These are phyloP conservation scores for Pitta sordida DNA, from an alignment of 2,113 vertebrate genomes.

Conservation along the genomic window DNA sequence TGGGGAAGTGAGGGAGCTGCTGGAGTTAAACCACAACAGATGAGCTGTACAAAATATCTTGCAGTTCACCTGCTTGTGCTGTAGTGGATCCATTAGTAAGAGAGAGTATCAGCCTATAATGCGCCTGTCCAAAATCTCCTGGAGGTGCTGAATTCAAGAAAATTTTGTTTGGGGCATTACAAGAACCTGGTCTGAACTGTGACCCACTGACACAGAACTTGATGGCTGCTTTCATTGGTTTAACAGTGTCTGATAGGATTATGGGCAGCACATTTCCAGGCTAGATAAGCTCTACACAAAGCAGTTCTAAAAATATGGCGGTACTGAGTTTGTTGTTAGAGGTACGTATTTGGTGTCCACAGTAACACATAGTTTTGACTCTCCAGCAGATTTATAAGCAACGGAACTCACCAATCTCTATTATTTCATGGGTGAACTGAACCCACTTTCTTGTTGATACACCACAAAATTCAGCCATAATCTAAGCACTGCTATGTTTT, in stretches of 20 bases:
- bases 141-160: not conserved
- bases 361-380: not conserved
- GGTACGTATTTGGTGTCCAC: not conserved
- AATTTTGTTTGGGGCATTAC: not conserved
- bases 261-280: not conserved
- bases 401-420: not conserved
- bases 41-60: not conserved
- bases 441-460: not conserved
- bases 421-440: not conserved
- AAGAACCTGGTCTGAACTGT: not conserved
- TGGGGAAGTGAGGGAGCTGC: rapidly evolving
- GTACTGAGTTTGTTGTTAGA: not conserved
- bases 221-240: not conserved
- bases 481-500: not conserved
- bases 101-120: not conserved
- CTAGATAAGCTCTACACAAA: not conserved
- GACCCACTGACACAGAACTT: not conserved
- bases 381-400: not conserved
- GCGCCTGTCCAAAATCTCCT: not conserved
- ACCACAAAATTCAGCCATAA: not conserved
- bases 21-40: not conserved
- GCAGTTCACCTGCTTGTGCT: not conserved
- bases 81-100: not conserved
- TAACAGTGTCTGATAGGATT: not conserved
- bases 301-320: not conserved